phyloP scores from a whole-genome alignment of 1,140 invertebrate genomes.

The Hirudo medicinalis region DNA sequence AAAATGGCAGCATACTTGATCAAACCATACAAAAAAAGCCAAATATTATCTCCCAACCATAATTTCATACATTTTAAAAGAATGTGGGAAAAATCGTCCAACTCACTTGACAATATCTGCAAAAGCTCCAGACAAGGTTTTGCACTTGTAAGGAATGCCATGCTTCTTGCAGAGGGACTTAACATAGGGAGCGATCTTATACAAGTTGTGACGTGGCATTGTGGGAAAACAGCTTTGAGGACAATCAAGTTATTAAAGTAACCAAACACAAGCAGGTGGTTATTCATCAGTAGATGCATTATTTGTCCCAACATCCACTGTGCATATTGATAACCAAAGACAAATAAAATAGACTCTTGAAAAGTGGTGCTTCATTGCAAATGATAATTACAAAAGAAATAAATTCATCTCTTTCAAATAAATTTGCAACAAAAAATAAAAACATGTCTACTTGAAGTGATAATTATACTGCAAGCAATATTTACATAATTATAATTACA shows the following conservation, averaged over 20 bases:
- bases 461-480: too few species aligned
- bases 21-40: neutral
- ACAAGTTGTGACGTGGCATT: constrained; percentile 29
- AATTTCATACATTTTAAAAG: neutral
- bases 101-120: constrained; percentile 25
- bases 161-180: constrained; percentile 26
- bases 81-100: neutral
- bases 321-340: too few species aligned
- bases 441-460: too few species aligned
- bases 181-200: constrained; percentile 26
- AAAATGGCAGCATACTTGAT: neutral
- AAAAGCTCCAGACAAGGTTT: constrained; percentile 25
- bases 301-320: too few species aligned
- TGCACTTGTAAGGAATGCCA: constrained; percentile 23
- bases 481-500: too few species aligned
- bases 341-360: too few species aligned
- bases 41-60: neutral
- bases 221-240: constrained; percentile 26
- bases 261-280: neutral
- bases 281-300: neutral
- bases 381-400: too few species aligned
- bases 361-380: too few species aligned
- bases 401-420: too few species aligned
- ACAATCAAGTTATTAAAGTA: neutral
- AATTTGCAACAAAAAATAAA: too few species aligned